Evolutionary conservation across 2,113 vertebrate genomes (phyloP).

Genomic region (Rattus rattus): DNA sequence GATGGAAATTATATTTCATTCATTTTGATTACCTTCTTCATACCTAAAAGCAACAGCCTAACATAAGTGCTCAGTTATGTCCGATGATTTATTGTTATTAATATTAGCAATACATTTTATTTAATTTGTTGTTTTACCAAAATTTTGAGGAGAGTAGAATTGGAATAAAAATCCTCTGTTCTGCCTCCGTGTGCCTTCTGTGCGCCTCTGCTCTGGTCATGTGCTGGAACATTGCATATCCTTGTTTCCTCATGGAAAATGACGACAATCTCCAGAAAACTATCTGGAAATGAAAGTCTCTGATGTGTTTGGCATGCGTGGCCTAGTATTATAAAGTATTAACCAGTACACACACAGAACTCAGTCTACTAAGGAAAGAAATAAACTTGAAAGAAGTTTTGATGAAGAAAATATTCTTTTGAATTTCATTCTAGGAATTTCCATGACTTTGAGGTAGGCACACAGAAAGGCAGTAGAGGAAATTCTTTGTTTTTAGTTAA

Average conservation of each 20-base stretch:
- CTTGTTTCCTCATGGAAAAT: constrained; percentile 4
- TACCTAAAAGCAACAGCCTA: neutral
- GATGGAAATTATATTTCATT: neutral
- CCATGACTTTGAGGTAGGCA: constrained; percentile 17
- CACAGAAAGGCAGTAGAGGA: neutral
- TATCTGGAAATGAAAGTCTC: constrained; percentile 24
- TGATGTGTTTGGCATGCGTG: constrained; percentile 15
- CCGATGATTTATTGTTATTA: constrained; percentile 18
- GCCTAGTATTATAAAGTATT: constrained; percentile 46
- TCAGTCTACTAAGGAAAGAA: constrained; percentile 26
- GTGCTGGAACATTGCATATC: neutral
- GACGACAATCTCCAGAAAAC: neutral
- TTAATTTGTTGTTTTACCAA: neutral
- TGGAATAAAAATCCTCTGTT: neutral
- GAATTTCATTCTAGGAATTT: constrained; percentile 30
- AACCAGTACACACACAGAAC: neutral
- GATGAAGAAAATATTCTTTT: constrained; percentile 54
- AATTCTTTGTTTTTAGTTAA: constrained; percentile 5
- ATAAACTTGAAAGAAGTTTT: constrained; percentile 58
- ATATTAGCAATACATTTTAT: neutral
- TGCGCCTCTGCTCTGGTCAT: neutral
- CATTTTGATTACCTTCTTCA: neutral
- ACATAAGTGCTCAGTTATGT: neutral
- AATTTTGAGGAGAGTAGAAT: constrained; percentile 31
- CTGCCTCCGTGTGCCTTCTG: neutral